A percentile compares a stretch with the other conserved stretches of the same genome.
phyloP scores from a whole-genome alignment of 1,140 invertebrate genomes.

The Ephestia elutella region DNA sequence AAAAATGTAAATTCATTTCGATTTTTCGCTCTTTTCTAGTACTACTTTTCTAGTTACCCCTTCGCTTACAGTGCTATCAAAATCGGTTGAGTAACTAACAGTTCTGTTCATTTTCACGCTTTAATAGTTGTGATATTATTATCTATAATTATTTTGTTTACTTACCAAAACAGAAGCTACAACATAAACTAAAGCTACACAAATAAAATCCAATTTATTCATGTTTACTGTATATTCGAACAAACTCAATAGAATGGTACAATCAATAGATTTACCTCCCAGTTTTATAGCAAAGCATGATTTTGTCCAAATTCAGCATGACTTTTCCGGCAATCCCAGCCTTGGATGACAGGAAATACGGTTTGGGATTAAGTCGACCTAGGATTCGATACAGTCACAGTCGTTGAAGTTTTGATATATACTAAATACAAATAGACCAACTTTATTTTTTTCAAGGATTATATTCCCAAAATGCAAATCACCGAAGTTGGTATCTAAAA shows the following conservation, averaged over 20 bases:
- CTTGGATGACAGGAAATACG: not conserved
- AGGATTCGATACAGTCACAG: not conserved
- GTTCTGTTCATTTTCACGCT: too few species aligned
- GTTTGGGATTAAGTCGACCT: not conserved
- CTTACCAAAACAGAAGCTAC: not conserved
- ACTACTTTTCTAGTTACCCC: too few species aligned
- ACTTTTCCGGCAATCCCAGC: slow-evolving; percentile 3
- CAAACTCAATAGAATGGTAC: not conserved
- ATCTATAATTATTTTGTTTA: not conserved
- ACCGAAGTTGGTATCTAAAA: too few species aligned
- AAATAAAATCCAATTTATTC: not conserved
- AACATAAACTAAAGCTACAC: not conserved
- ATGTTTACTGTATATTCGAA: not conserved
- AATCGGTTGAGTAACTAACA: too few species aligned
- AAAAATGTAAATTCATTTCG: too few species aligned
- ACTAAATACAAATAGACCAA: too few species aligned
- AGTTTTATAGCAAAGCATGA: not conserved
- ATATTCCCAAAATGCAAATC: too few species aligned
- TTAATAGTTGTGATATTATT: too few species aligned
- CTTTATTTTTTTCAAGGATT: too few species aligned
- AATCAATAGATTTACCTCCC: not conserved
- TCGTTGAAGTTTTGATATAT: not conserved
- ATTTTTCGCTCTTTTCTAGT: too few species aligned
- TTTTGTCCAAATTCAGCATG: not conserved
- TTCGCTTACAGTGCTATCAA: too few species aligned